phyloP scores from a whole-genome alignment of 2,888 invertebrate species.

The Tetragonula carbonaria region DNA sequence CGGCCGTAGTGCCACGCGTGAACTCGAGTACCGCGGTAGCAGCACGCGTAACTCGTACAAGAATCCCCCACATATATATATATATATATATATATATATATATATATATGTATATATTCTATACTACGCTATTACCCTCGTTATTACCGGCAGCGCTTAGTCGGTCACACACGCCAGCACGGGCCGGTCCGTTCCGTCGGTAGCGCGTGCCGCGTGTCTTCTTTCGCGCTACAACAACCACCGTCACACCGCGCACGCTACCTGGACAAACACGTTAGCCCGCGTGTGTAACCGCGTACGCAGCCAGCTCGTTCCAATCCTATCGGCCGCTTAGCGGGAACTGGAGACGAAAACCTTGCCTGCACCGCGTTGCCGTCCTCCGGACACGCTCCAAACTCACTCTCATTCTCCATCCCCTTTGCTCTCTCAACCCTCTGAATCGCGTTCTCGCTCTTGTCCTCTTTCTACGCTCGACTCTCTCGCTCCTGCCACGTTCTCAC shows the following conservation, averaged over 20 bases:
- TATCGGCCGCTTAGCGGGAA: constrained; percentile 83
- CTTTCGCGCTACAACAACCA: constrained; percentile 54
- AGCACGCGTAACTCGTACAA: constrained; percentile 66
- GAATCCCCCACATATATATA: constrained; percentile 39
- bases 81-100: neutral
- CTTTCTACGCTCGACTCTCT: constrained; percentile 44
- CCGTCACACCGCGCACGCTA: constrained; percentile 65
- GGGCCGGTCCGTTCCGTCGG: constrained; percentile 59
- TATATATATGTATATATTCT: neutral
- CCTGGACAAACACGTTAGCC: constrained; percentile 63
- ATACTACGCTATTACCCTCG: constrained; percentile 39
- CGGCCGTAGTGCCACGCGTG: constrained; percentile 71
- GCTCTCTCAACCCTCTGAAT: constrained; percentile 5
- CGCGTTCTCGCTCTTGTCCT: constrained; percentile 45
- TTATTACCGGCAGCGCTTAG: constrained; percentile 61
- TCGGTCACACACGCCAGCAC: constrained; percentile 64
- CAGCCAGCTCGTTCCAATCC: constrained; percentile 78
- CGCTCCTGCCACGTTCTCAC: constrained; percentile 61
- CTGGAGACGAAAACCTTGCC: constrained; percentile 78
- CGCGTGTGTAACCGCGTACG: constrained; percentile 68
- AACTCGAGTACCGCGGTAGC: constrained; percentile 65
- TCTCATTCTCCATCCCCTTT: constrained; percentile 51
- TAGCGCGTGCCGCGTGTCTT: constrained; percentile 66
- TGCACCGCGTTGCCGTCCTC: constrained; percentile 69
- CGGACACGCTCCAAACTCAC: constrained; percentile 75